These are phyloP conservation scores for Eufriesea mexicana DNA, from an alignment of 1,140 invertebrate species.

Conservation along the genomic window DNA sequence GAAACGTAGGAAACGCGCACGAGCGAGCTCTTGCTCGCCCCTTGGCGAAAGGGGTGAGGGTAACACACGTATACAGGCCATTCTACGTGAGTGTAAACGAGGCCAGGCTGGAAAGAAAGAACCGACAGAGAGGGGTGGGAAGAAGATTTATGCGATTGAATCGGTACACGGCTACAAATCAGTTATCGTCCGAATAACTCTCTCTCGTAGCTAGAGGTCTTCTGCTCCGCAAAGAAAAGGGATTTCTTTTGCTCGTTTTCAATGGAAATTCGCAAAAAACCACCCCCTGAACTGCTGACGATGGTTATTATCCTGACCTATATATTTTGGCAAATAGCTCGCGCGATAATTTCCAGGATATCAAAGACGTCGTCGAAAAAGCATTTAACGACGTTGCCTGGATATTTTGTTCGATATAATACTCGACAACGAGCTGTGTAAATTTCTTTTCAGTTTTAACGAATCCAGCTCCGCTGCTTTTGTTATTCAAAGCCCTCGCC, in stretches of 20 bases:
- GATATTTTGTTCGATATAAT: too few species aligned
- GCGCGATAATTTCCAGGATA: background rate
- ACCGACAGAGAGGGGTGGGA: background rate
- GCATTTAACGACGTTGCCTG: too few species aligned
- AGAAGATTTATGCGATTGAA: conserved; percentile 54
- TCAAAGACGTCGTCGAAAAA: too few species aligned
- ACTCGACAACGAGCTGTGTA: too few species aligned
- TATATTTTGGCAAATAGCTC: background rate
- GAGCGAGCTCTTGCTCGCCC: conserved; percentile 2
- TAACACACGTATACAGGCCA: background rate
- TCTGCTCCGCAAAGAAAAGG: background rate
- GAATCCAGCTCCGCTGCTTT: background rate
- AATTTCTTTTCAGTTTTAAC: too few species aligned
- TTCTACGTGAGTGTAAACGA: conserved; percentile 21
- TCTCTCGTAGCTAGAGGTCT: background rate
- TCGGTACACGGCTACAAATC: conserved; percentile 48
- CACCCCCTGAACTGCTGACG: background rate
- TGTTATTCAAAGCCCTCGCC: too few species aligned
- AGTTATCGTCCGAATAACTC: conserved; percentile 44
- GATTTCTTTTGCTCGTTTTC: background rate
- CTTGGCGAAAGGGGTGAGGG: background rate
- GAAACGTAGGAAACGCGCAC: conserved; percentile 36
- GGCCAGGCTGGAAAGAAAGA: conserved; percentile 18
- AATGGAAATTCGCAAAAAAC: background rate
- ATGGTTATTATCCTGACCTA: background rate